Evolutionary conservation across 2,888 invertebrate species (phyloP).

Genomic region (Argyra leucocephala): DNA sequence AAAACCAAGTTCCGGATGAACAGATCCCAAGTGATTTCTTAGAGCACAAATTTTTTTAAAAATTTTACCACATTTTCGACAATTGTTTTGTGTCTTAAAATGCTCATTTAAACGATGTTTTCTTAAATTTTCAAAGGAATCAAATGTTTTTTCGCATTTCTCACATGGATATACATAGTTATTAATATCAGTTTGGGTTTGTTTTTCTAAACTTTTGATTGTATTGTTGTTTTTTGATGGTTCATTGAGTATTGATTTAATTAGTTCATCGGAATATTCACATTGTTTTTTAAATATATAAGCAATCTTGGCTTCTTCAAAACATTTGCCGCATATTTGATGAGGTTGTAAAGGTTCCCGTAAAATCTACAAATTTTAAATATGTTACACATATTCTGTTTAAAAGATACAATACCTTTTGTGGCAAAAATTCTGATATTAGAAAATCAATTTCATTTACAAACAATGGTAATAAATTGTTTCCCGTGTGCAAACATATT

Average conservation of each 20-base stretch:
- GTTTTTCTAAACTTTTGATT: conserved; percentile 20
- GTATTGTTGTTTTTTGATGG: conserved; percentile 12
- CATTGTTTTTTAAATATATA: conserved; percentile 38
- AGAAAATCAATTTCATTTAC: not conserved
- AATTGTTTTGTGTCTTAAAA: conserved; percentile 29
- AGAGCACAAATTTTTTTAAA: conserved; percentile 44
- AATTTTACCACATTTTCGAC: conserved; percentile 43
- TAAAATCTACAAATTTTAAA: conserved; percentile 33
- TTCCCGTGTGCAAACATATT: conserved; percentile 34
- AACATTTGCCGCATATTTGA: conserved; percentile 37
- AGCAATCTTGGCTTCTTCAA: conserved; percentile 33
- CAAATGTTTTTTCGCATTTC: conserved; percentile 33
- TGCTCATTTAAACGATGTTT: conserved; percentile 22
- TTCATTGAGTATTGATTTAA: conserved; percentile 30
- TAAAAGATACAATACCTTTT: not conserved
- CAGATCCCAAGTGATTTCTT: conserved; percentile 39
- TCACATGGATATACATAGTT: conserved; percentile 34
- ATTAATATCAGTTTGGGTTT: conserved; percentile 34
- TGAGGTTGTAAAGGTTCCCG: conserved; percentile 41
- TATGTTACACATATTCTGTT: not conserved
- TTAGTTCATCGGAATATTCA: conserved; percentile 35
- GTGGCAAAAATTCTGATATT: not conserved
- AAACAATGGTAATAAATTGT: conserved; percentile 22
- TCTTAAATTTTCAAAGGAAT: not conserved
- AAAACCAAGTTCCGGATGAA: conserved; percentile 27